These are phyloP conservation scores for Drosophila nigritarsus DNA, from an alignment of 2,888 invertebrate species.

Conservation along the genomic window DNA sequence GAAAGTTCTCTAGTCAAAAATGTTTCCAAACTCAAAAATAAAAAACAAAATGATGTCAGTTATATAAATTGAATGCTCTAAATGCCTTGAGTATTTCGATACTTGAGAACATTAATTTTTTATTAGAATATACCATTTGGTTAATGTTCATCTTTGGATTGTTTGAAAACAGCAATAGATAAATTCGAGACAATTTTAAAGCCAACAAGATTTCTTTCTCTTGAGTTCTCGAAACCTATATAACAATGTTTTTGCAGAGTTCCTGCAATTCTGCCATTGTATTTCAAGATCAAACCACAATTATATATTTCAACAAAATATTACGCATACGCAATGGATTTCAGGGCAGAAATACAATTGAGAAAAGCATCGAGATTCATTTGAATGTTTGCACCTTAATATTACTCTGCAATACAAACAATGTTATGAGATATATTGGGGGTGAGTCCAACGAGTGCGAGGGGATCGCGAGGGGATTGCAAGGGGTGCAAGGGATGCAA, in stretches of 20 bases:
- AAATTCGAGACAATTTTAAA: background rate
- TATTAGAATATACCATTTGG: background rate
- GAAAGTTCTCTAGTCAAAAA: background rate
- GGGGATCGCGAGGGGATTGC: conserved; percentile 11
- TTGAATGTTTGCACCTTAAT: conserved; percentile 2
- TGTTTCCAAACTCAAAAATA: background rate
- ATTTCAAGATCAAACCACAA: conserved; percentile 4
- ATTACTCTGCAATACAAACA: background rate
- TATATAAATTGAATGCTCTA: background rate
- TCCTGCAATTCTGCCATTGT: conserved; percentile 4
- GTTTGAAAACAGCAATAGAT: background rate
- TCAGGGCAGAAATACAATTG: background rate
- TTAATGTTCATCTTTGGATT: background rate
- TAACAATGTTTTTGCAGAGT: background rate
- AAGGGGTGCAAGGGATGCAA: background rate
- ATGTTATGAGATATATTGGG: background rate
- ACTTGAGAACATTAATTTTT: background rate
- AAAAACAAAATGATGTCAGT: background rate
- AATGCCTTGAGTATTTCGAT: background rate
- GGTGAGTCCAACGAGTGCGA: background rate
- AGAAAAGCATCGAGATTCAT: background rate
- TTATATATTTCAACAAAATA: background rate
- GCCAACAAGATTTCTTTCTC: background rate
- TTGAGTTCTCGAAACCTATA: background rate
- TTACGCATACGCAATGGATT: conserved; percentile 30